phyloP scores from a whole-genome alignment of 2,797 vertebrate genomes.

The Merluccius polli region DNA sequence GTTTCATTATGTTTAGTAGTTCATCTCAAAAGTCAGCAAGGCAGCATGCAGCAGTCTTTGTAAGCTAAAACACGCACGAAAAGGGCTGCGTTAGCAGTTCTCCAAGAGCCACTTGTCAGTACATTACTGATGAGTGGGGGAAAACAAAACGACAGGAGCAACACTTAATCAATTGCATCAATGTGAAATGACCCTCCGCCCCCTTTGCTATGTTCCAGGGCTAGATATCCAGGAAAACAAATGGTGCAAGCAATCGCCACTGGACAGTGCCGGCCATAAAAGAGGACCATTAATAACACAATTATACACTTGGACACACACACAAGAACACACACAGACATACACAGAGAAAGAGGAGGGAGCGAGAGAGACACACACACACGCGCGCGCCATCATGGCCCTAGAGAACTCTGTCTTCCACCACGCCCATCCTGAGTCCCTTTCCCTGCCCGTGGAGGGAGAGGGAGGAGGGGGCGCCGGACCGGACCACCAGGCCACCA shows the following conservation, averaged over 20 bases:
- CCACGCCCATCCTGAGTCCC: constrained; percentile 71
- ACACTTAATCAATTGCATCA: constrained; percentile 6
- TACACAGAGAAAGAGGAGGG: too few relatives aligned
- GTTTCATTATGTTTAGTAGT: background rate
- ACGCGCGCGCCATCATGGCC: constrained; percentile 69
- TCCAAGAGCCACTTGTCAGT: background rate
- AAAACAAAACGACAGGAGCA: background rate
- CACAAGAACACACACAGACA: constrained; percentile 17
- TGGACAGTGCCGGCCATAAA: constrained; percentile 56
- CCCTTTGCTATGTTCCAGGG: constrained; percentile 53
- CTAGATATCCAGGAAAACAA: constrained; percentile 57
- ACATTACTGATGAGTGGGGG: background rate
- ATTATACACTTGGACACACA: constrained; percentile 31
- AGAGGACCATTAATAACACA: constrained; percentile 50
- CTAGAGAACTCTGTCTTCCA: constrained; percentile 79
- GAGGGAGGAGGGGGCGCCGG: constrained; percentile 65
- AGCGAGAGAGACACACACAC: background rate
- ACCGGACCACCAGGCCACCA: background rate
- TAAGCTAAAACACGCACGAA: background rate
- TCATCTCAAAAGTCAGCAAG: background rate
- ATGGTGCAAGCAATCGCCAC: constrained; percentile 59
- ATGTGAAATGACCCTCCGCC: constrained; percentile 23
- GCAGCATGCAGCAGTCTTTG: background rate
- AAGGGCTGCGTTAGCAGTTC: background rate
- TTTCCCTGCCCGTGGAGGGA: constrained; percentile 71